Evolutionary conservation across 2,888 invertebrate species (phyloP).

Genomic region (Aleiodes testaceus): DNA sequence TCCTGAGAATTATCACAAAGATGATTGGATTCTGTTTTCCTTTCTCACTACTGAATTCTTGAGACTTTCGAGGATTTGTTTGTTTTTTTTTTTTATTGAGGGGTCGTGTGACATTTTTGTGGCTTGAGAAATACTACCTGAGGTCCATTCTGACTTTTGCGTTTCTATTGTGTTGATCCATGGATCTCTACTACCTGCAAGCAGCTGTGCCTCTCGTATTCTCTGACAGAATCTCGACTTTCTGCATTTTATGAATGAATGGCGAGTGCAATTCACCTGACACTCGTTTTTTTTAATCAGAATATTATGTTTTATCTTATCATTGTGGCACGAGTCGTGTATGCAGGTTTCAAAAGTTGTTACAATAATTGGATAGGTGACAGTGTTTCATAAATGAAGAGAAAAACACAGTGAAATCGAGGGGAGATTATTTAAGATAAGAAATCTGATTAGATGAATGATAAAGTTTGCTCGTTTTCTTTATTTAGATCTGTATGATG

Average conservation of each 20-base stretch:
- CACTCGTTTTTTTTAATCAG: not conserved
- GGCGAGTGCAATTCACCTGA: conserved; percentile 17
- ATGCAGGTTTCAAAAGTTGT: not conserved
- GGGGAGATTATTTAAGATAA: not conserved
- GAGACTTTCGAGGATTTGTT: not conserved
- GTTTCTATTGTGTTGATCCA: not conserved
- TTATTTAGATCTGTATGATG: not conserved
- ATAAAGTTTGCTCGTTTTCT: not conserved
- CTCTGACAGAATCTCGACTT: not conserved
- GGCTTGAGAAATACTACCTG: not conserved
- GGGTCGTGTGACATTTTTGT: conserved; percentile 9
- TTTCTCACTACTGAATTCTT: not conserved
- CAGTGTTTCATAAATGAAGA: not conserved
- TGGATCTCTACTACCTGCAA: not conserved
- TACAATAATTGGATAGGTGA: not conserved
- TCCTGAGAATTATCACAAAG: no score
- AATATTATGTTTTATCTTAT: conserved; percentile 12
- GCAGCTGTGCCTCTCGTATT: not conserved
- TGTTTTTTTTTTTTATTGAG: conserved; percentile 8
- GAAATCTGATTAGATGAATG: not conserved
- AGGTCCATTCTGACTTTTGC: not conserved
- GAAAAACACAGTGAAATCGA: conserved; percentile 5
- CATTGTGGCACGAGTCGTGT: not conserved
- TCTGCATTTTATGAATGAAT: conserved; percentile 23
- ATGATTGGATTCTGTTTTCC: no score